These are phyloP conservation scores for Ageneiosus marmoratus DNA, from an alignment of 2,113 vertebrate species.

Conservation along the genomic window DNA sequence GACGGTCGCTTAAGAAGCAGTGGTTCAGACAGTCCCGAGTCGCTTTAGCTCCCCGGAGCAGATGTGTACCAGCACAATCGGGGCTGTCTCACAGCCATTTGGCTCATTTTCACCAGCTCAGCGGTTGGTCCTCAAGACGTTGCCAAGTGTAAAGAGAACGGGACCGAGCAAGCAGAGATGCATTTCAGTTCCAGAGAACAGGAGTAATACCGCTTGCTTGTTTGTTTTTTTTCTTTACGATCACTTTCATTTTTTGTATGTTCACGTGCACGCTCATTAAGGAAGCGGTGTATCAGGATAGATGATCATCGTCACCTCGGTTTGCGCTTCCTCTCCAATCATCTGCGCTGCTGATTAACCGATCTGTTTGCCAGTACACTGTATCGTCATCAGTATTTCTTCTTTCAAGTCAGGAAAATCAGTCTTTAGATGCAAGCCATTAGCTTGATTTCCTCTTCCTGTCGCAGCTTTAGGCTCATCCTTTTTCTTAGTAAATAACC, in stretches of 20 bases:
- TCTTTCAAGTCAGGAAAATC: slow-evolving; percentile 4
- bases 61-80: slow-evolving; percentile 24
- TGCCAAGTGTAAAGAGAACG: slow-evolving; percentile 11
- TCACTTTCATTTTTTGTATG: slow-evolving; percentile 5
- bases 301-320: neutral
- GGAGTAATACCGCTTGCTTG: slow-evolving; percentile 2
- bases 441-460: slow-evolving; percentile 5
- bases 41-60: slow-evolving; percentile 10
- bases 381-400: slow-evolving; percentile 10
- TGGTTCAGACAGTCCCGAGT: neutral
- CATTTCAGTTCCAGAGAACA: neutral
- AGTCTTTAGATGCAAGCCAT: neutral
- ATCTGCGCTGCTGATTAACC: neutral
- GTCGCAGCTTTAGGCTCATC: neutral
- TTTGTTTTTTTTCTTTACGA: neutral
- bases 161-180: neutral
- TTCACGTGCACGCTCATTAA: slow-evolving; percentile 19
- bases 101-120: slow-evolving; percentile 40
- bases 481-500: neutral
- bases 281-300: slow-evolving; percentile 11
- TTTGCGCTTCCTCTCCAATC: neutral
- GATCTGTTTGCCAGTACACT: neutral
- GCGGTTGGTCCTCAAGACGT: slow-evolving; percentile 30
- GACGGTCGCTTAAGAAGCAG: neutral
- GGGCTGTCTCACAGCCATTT: slow-evolving; percentile 36